Evolutionary conservation across 2,888 invertebrate species (phyloP), one percentile per base, ranked within the genome.

Genomic region (Malthinus flaveolus): DNA sequence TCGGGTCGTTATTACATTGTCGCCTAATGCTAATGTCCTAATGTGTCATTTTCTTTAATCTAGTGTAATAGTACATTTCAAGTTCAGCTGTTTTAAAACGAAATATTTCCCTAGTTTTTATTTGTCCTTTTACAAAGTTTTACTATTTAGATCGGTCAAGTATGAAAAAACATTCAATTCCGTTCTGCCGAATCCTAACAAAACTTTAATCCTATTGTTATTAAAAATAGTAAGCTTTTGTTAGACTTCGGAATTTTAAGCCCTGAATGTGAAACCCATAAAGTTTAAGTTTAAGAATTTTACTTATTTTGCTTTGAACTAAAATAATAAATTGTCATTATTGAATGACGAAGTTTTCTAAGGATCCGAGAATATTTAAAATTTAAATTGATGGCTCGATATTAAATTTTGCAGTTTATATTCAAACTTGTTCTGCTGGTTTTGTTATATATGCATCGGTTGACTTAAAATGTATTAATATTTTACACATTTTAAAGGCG

Each of bases 21-120:
- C 23, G 5, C 2, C 23, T 23, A n/a, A 23, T 53, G 59, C 59
- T 62, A 59, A 55, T 59, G 59, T 62, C 59, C 50, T n/a, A n/a
- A n/a, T n/a, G n/a, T n/a, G n/a, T 48, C 50, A 55, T 59, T 55
- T 59, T 55, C 55, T 55, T 54, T 54, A 50, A 50, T 36, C 50
- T 54, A 50, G 50, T 56, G 49, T n/a, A n/a, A n/a, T n/a, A n/a
- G n/a, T n/a, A n/a, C 39, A 60, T 55, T 52, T 52, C 44, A 39
- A 52, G 49, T 56, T 60, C 59, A 56, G 59, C 56, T 60, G 59
- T 60, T 60, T 51, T 32, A 46, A 60, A 45, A 50, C 51, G 56
- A 5, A 23, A 60, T 60, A 60, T 56, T 60, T 60, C 51, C 51
- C 56, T 47, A n/a, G 48, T n/a, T 47, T 42, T 12, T 7, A 37